These are phyloP conservation scores for Dasypus novemcinctus DNA, from an alignment of 2,113 vertebrate genomes.

Conservation along the genomic window DNA sequence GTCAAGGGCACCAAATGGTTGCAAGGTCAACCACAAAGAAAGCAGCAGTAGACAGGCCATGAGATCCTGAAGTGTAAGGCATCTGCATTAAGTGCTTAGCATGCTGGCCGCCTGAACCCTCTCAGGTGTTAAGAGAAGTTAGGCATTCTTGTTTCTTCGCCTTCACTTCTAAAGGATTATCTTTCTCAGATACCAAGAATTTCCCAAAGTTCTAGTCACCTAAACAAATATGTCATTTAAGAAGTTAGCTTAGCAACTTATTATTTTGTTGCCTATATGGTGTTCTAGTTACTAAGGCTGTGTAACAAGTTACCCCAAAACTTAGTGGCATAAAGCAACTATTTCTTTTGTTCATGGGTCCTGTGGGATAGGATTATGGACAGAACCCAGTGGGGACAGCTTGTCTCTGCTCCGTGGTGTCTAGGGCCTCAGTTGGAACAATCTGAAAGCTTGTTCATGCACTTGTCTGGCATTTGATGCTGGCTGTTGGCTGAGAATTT, in stretches of 20 bases:
- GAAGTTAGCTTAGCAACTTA: not conserved
- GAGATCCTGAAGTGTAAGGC: not conserved
- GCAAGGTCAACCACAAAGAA: not conserved
- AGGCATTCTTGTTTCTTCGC: not conserved
- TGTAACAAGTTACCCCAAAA: no score
- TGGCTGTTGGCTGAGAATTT: not conserved
- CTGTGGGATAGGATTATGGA: no score
- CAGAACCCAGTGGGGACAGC: no score
- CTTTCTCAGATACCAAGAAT: not conserved
- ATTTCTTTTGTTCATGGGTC: no score
- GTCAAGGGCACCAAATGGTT: not conserved
- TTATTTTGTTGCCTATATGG: not conserved
- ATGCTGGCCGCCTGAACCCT: not conserved
- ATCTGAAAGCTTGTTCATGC: not conserved
- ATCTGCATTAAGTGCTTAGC: not conserved
- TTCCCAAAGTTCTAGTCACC: not conserved
- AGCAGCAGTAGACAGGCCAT: not conserved
- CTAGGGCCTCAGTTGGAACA: not conserved
- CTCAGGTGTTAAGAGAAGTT: not conserved
- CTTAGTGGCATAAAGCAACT: no score
- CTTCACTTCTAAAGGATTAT: not conserved
- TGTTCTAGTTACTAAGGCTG: no score
- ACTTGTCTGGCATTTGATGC: not conserved
- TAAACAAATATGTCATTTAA: not conserved
- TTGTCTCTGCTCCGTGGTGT: no score